Evolutionary conservation across 30 jellyfish, hydroid and myxozoan genomes (phyloP).

Genomic region (Cassiopea andromeda): DNA sequence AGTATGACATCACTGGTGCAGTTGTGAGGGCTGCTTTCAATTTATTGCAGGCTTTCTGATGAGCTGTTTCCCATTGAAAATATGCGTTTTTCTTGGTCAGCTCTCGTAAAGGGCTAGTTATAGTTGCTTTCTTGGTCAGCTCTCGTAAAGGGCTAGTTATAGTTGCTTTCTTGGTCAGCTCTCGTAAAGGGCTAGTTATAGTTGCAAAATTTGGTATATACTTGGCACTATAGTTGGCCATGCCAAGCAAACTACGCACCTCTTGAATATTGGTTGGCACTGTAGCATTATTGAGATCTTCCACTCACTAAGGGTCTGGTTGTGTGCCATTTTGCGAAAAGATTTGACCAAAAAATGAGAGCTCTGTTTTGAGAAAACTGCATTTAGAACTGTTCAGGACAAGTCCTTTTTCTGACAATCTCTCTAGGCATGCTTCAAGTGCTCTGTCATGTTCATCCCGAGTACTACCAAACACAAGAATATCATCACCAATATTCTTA

Average conservation of each 20-base stretch:
- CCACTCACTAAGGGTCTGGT: conserved; percentile 43
- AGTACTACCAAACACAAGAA: conserved; percentile 48
- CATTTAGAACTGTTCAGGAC: conserved; percentile 52
- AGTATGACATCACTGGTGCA: conserved; percentile 41
- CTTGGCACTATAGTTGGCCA: conserved; percentile 45
- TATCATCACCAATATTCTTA: conserved; percentile 45
- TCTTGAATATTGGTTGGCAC: conserved; percentile 41
- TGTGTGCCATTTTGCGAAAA: conserved; percentile 34
- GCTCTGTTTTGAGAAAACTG: conserved; percentile 37
- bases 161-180: no score
- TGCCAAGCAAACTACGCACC: conserved; percentile 49
- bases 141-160: no score
- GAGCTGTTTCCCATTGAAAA: conserved; percentile 22
- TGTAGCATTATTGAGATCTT: conserved; percentile 14
- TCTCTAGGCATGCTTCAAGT: conserved; percentile 19
- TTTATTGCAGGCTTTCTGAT: conserved; percentile 8
- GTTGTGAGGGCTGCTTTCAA: conserved; percentile 34
- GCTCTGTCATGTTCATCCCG: conserved; percentile 65
- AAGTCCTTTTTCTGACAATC: conserved; percentile 28
- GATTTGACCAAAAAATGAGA: conserved; percentile 56
- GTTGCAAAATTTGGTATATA: conserved; percentile 34
- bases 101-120: no score
- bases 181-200: conserved; percentile 54
- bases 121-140: no score
- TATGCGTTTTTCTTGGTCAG: conserved; percentile 34